Evolutionary conservation across 2,888 invertebrate genomes (phyloP).

Genomic region (Kuschelorhynchus macadamiae): DNA sequence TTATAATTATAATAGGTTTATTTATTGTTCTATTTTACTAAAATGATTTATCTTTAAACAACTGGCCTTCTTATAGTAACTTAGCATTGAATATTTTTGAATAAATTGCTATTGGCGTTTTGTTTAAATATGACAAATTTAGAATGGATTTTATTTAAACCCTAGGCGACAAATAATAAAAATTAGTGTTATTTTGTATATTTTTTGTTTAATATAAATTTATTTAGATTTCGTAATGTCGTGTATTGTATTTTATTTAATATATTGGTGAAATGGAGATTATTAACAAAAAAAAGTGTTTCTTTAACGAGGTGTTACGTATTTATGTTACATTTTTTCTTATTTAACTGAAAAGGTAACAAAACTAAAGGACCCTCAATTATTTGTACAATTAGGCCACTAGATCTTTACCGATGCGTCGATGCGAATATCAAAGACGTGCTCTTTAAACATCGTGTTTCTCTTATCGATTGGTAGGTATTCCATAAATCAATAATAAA

Average conservation of each 20-base stretch:
- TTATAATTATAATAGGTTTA: slow-evolving; percentile 13
- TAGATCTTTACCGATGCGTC: too few relatives aligned
- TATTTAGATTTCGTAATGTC: slow-evolving; percentile 1
- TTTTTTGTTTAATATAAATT: slow-evolving; percentile 17
- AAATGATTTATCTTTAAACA: slow-evolving; percentile 20
- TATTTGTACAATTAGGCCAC: too few relatives aligned
- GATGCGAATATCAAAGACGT: too few relatives aligned
- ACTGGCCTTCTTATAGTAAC: background rate
- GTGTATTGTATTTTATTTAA: slow-evolving; percentile 22
- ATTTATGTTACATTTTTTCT: background rate
- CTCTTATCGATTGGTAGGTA: too few relatives aligned
- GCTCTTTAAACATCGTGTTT: too few relatives aligned
- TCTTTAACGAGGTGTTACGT: background rate
- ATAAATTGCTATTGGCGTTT: background rate
- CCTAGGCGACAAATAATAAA: slow-evolving; percentile 7
- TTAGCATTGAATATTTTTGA: too few relatives aligned
- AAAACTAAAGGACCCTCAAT: too few relatives aligned
- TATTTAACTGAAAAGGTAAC: too few relatives aligned
- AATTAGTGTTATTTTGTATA: slow-evolving; percentile 24
- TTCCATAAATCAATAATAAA: too few relatives aligned
- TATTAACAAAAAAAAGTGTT: slow-evolving; percentile 6
- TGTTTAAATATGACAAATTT: slow-evolving; percentile 19
- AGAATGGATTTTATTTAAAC: too few relatives aligned
- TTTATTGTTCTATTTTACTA: slow-evolving; percentile 20
- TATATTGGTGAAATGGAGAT: slow-evolving; percentile 26